A percentile compares a stretch with the other conserved stretches of the same genome.
phyloP scores from a whole-genome alignment of 37 sponge, comb jelly and placozoan genomes.

The Geodia barretti region DNA sequence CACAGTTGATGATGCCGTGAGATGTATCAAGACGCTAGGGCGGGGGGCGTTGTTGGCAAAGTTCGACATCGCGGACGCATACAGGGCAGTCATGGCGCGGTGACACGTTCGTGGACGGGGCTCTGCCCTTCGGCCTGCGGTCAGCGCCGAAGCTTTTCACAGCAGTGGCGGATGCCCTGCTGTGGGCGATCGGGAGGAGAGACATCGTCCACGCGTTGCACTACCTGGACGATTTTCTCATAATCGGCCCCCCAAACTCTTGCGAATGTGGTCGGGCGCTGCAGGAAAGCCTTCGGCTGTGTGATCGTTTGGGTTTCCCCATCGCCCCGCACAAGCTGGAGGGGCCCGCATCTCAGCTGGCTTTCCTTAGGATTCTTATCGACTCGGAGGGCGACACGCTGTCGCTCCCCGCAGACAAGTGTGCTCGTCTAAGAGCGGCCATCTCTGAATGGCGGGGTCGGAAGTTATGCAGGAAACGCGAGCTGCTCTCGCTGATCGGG shows the following conservation, averaged over 20 bases:
- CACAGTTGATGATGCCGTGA: background rate
- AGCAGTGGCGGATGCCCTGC: background rate
- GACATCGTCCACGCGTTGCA: background rate
- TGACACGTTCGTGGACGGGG: background rate
- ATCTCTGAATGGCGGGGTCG: slow-evolving; percentile 1
- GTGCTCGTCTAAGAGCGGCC: background rate
- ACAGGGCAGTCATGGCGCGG: background rate
- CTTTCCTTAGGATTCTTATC: slow-evolving; percentile 3
- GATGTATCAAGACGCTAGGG: background rate
- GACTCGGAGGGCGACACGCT: background rate
- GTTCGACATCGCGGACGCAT: slow-evolving; percentile 5
- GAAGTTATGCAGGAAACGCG: slow-evolving; percentile 1
- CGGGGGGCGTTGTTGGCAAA: slow-evolving; percentile 1
- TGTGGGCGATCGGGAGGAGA: background rate
- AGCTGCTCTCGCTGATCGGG: slow-evolving; percentile 22
- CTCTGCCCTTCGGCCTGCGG: background rate
- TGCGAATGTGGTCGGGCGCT: background rate
- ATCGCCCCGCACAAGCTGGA: background rate
- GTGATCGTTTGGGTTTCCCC: background rate
- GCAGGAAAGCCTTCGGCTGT: background rate
- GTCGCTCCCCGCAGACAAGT: background rate
- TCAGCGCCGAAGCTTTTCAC: background rate
- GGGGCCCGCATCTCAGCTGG: background rate
- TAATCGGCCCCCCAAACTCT: background rate
- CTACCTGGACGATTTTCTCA: slow-evolving; percentile 9